Evolutionary conservation across 2,113 vertebrate species (phyloP), one percentile per base, ranked within the genome.

Genomic region (Dipodomys merriami): DNA sequence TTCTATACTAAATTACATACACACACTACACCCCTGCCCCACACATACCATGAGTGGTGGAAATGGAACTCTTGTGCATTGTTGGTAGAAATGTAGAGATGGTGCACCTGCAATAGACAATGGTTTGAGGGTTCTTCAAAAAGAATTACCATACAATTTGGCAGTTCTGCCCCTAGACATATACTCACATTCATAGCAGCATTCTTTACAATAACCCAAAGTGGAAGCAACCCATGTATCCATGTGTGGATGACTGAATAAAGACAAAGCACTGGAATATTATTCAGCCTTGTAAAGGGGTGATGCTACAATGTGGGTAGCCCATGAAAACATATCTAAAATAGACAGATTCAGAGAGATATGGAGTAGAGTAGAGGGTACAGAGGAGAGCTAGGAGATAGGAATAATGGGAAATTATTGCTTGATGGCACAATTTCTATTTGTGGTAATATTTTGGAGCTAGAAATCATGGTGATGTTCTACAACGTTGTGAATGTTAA

Each of bases 261-360:
- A 60, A n/a, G 22, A 2, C 16, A 23, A 44, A 46, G 49, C 6
- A n/a, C 6, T 16, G 12, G 65, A 88, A 71, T 88, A 72, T 68
- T 91, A 64, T 25, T 91, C 57, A 79, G n/a, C 67, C 71, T 29
- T 94, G 27, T 33, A 91, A 93, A 88, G 25, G 77, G 49, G 65
- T 44, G n/a, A 23, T 29, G 30, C 67, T 86, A 25, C n/a, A 79
- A 7, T 62, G 16, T 64, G 33, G 13, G 15, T 73, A 72, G 44
- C 33, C 60, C 84, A 33, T 25, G 19, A 65, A 79, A 87, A 88
- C 80, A 69, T 76, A 46, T 19, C 60, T 67, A 69, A 39, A 90
- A n/a, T 16, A 72, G 46, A 68, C 33, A 89, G 60, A 46, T 91
- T 73, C 35, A 44, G 23, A 27, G 73, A 88, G 62, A 76, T 22